Percentiles rank a stretch among this genome's conserved stretches.
phyloP scores from a whole-genome alignment of 2,888 invertebrate genomes.

The Erebia ligea region DNA sequence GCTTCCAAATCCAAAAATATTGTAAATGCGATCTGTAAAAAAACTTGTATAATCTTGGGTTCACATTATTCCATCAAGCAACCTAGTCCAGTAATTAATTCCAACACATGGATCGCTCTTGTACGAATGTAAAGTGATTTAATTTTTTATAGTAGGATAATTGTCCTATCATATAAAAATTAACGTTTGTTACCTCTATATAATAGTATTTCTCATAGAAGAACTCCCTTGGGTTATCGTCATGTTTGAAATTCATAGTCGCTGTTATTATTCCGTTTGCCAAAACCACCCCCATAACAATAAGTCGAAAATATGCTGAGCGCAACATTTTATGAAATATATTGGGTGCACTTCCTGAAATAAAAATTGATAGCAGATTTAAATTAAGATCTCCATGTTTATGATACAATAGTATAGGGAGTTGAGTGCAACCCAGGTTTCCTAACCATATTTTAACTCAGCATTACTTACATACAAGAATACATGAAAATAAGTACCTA shows the following conservation, averaged over 20 bases:
- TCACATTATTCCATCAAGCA: too few relatives aligned
- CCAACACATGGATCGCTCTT: too few relatives aligned
- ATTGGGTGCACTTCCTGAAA: conserved; percentile 88
- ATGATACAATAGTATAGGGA: too few relatives aligned
- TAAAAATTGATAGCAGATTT: not conserved
- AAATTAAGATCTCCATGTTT: not conserved
- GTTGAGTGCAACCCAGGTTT: too few relatives aligned
- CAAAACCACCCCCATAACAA: conserved; percentile 97
- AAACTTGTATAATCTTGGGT: not conserved
- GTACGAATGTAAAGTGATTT: too few relatives aligned
- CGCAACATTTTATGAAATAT: conserved; percentile 93
- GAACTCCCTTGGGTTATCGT: conserved; percentile 90
- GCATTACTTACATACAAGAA: too few relatives aligned
- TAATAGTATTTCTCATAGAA: conserved; percentile 97
- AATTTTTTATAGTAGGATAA: too few relatives aligned
- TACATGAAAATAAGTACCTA: too few relatives aligned
- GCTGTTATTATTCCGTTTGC: conserved; percentile 98
- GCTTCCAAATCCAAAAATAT: conserved; percentile 97
- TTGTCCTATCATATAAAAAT: too few relatives aligned
- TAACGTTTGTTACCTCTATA: conserved; percentile 86
- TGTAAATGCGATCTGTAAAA: conserved; percentile 92
- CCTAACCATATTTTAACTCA: too few relatives aligned
- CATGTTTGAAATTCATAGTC: conserved; percentile 97
- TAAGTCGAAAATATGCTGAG: conserved; percentile 95
- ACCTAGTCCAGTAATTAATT: too few relatives aligned